Evolutionary conservation across 2,797 vertebrate species (phyloP), one percentile per base, ranked within the genome.

Genomic region (Eremophila alpestris): DNA sequence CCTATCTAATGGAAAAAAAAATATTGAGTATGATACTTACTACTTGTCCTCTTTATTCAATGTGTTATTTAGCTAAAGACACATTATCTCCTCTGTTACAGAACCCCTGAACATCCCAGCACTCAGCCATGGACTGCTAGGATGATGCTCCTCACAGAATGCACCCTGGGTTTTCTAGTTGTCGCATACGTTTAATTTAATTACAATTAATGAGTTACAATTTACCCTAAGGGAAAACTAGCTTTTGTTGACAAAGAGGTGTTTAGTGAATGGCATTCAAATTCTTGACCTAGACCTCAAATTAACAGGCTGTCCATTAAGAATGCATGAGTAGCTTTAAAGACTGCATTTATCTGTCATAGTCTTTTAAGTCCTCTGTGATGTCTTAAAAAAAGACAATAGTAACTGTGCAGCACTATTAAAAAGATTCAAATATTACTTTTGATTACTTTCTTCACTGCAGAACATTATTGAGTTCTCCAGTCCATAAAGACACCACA

Each of bases 241-340:
- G 95, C 95, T 97, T 97, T 97, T 97, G 96, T 97, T 96, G 94
- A 96, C 97, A 97, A 97, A 97, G 97, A 97, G 94, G 96, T 97
- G 95, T 97, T 98, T 97, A 97, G 97, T 96, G 95, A 96, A 93
- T 76, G 96, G 96, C 97, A 98, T 98, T 98, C 97, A 98, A 95
- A 98, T 98, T 97, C 97, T 97, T 98, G 97, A 98, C 97, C 98
- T 95, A 97, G 97, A 98, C 97, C 97, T 98, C 97, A 97, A 97
- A 97, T 98, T 98, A 98, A 98, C 95, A 69, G 95, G 97, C 95
- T 97, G 96, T 95, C 97, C 96, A 97, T 97, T 98, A 98, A 98
- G 97, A 97, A 98, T 98, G 97, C 96, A 97, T 98, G 97, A 98
- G 96, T 96, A 95, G 95, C 93, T 98, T 97, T 97, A 97, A 97